phyloP scores from a whole-genome alignment of 2,888 invertebrate species.

The Xanthostigma xanthostigma region DNA sequence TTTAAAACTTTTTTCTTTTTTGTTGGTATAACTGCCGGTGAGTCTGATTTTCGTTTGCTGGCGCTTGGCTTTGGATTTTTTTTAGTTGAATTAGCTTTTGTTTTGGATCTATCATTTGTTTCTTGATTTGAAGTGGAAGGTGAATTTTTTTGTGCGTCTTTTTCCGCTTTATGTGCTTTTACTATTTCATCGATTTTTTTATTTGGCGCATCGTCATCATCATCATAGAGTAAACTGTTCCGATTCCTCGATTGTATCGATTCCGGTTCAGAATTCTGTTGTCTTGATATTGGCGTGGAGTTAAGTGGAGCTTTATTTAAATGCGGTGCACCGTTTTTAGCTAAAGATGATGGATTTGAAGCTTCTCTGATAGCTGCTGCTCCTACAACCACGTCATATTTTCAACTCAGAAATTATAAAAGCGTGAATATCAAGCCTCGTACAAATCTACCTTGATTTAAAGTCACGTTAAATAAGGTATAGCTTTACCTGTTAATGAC shows the following conservation, averaged over 20 bases:
- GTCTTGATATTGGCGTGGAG: constrained; percentile 11
- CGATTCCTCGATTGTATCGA: constrained; percentile 21
- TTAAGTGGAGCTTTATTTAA: constrained; percentile 5
- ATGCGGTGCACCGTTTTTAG: constrained; percentile 5
- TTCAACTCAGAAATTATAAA: no score
- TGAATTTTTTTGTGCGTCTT: constrained; percentile 11
- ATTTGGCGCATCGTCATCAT: constrained; percentile 29
- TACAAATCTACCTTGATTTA: no score
- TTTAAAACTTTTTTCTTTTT: constrained; percentile 11
- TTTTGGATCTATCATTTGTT: constrained; percentile 7
- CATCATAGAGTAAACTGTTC: constrained; percentile 31
- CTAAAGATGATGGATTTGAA: constrained; percentile 13
- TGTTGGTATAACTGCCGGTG: constrained; percentile 19
- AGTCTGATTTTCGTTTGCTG: constrained; percentile 12
- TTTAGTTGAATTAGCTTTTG: constrained; percentile 1
- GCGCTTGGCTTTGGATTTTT: not conserved
- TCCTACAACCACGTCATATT: constrained; percentile 15
- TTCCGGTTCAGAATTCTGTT: constrained; percentile 8
- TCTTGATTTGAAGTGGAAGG: constrained; percentile 9
- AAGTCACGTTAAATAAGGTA: no score
- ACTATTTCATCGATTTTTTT: constrained; percentile 31
- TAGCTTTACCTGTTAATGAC: constrained; percentile 19
- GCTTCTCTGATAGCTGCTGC: constrained; percentile 36
- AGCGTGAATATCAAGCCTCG: no score
- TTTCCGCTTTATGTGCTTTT: constrained; percentile 23